These are phyloP conservation scores for Alligator mississippiensis DNA, from an alignment of 2,113 vertebrate genomes.

Conservation along the genomic window DNA sequence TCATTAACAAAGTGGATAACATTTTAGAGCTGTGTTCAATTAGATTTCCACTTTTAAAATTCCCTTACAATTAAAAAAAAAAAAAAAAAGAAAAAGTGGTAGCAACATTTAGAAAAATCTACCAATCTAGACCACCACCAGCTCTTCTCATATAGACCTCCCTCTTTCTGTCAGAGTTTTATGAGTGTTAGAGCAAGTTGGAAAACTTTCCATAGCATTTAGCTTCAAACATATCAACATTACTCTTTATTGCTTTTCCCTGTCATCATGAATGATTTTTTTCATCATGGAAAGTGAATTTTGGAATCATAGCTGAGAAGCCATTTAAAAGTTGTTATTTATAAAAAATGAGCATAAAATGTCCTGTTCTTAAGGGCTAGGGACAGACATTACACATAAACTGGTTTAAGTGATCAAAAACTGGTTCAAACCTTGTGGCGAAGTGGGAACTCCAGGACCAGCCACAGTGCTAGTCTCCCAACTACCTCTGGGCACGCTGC, in stretches of 20 bases:
- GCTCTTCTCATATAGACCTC: background rate
- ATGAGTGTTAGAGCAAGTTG: background rate
- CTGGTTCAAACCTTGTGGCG: too few species aligned
- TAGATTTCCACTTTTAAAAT: background rate
- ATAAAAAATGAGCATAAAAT: background rate
- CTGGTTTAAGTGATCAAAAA: too few species aligned
- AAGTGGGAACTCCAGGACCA: too few species aligned
- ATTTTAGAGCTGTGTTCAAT: background rate
- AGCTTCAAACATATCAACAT: background rate
- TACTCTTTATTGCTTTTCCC: background rate
- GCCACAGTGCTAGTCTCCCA: too few species aligned
- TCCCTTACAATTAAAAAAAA: background rate
- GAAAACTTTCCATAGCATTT: background rate
- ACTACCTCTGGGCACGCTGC: too few species aligned
- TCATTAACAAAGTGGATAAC: background rate
- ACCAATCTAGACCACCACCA: background rate
- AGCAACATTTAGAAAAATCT: background rate
- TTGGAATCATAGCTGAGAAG: conserved; percentile 1
- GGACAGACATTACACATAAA: too few species aligned
- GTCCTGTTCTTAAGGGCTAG: background rate
- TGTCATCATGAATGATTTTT: background rate
- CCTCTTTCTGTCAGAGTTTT: background rate
- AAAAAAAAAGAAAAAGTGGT: too few species aligned
- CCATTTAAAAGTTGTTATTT: conserved; percentile 12
- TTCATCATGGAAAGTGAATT: background rate